Conservation (phyloP, 2,113 vertebrate genomes). For the Girardinichthys multiradiatus region DNA sequence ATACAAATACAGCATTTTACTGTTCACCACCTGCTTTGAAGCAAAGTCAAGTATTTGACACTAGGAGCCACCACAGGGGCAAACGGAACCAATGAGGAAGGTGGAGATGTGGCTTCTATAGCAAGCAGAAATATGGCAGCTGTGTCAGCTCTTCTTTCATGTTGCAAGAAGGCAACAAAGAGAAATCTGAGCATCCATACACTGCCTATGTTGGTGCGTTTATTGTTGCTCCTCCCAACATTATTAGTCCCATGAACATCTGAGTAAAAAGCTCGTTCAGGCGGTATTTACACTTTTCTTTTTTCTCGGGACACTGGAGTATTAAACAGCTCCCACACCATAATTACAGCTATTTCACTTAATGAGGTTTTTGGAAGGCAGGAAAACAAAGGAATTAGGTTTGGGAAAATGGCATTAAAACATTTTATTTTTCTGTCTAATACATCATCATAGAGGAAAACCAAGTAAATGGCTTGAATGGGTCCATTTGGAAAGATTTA, state of each 20-base stretch:
- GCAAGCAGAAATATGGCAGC: slow-evolving; percentile 48
- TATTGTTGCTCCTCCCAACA: slow-evolving; percentile 9
- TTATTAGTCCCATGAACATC: neutral
- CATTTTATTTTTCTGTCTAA: slow-evolving; percentile 14
- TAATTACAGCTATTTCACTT: slow-evolving; percentile 17
- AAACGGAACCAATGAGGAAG: slow-evolving; percentile 19
- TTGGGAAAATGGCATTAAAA: slow-evolving; percentile 5
- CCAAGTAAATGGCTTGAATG: neutral
- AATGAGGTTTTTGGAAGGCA: slow-evolving; percentile 16
- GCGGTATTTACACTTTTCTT: neutral
- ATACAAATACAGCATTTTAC: slow-evolving; percentile 11
- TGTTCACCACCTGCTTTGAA: slow-evolving; percentile 47
- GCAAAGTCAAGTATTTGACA: slow-evolving; percentile 43
- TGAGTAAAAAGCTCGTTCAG: neutral
- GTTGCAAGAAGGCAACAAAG: neutral
- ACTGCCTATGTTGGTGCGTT: neutral
- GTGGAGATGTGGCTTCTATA: slow-evolving; percentile 6
- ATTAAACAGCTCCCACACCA: neutral
- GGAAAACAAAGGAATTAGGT: slow-evolving; percentile 18
- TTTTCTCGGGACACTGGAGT: slow-evolving; percentile 2
- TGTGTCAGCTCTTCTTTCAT: slow-evolving; percentile 25
- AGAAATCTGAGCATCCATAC: slow-evolving; percentile 12
- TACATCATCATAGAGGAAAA: neutral
- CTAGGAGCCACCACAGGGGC: slow-evolving; percentile 22
- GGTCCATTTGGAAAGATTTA: slow-evolving; percentile 6